Base-by-base conservation (phyloP, 2,888 invertebrate genomes). In the Lycaena phlaeas region DNA sequence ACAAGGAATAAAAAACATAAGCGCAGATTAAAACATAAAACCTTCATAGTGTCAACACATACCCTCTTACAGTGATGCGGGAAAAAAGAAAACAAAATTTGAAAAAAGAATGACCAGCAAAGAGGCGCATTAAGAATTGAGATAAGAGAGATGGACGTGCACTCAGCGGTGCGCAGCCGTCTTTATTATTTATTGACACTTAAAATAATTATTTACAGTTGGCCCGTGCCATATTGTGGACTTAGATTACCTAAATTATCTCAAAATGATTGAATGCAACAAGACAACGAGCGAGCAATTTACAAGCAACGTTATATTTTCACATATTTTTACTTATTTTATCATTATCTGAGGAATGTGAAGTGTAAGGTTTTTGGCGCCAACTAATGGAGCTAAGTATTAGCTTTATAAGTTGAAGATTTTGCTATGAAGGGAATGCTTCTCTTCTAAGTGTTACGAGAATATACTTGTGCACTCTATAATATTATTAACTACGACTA, bases 111-210 rank as follows among this genome's bases (percentile, higher is more conserved):
- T 65, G 64, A 65, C 73, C 66, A 70, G 73, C 72, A 78, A 81
- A 82, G 82, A 82, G 82, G 75, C 79, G 74, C 84, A 82, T 84
- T 84, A 84, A 82, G 82, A 76, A 73, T 75, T 70, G 77, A 79
- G 84, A 84, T 84, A 84, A 84, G 71, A 73, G 71, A 82, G 81
- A 82, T 72, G 81, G 78, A 81, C 78, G 81, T 73, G 77, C 82
- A 84, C 84, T 82, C 84, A 82, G 61, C 70, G 71, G 36, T 64
- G n/a, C n/a, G n/a, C 73, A 71, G 69, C 61, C 68, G 63, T 72
- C 76, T 81, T 78, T 82, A 82, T 84, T 82, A 82, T 84, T 84
- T 84, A 84, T 84, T 84, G 81, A 84, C 81, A 82, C 82, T 84
- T 79, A 79, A 82, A 81, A 78, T 81, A 82, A 84, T 81, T 82